Evolutionary conservation across 1,140 invertebrate genomes (phyloP).

Genomic region (Campoletis sonorensis): DNA sequence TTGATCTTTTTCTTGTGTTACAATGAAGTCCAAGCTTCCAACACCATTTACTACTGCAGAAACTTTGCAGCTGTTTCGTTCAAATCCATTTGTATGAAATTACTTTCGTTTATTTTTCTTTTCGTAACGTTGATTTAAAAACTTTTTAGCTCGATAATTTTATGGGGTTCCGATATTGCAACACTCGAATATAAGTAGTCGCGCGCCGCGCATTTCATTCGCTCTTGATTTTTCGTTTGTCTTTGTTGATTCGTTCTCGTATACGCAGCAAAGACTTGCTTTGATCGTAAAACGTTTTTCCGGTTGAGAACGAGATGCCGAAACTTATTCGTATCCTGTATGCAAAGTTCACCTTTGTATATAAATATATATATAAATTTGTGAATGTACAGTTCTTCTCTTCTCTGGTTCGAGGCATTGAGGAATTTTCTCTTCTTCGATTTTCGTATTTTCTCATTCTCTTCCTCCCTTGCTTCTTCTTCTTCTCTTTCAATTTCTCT

Average conservation of each 20-base stretch:
- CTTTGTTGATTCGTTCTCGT: neutral
- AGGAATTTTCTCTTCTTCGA: constrained; percentile 12
- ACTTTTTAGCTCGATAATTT: too few relatives aligned
- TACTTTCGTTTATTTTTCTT: too few relatives aligned
- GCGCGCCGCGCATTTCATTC: neutral
- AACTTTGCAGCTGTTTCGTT: too few relatives aligned
- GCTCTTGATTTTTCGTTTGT: neutral
- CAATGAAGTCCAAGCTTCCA: too few relatives aligned
- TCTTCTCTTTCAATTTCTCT: neutral
- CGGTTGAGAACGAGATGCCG: constrained; percentile 20
- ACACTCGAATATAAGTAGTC: neutral
- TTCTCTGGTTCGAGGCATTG: neutral
- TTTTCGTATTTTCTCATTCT: constrained; percentile 8
- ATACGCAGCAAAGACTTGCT: neutral
- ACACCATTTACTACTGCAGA: too few relatives aligned
- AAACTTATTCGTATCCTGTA: constrained; percentile 37
- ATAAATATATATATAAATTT: neutral
- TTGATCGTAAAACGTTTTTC: constrained; percentile 41
- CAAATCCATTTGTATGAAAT: too few relatives aligned
- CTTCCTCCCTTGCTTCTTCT: neutral
- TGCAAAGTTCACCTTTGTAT: neutral
- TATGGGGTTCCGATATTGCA: neutral
- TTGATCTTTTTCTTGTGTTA: too few relatives aligned
- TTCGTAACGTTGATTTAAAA: too few relatives aligned
- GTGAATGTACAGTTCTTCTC: neutral